phyloP scores from a whole-genome alignment of 2,797 vertebrate genomes.

The Buceros bicornis region DNA sequence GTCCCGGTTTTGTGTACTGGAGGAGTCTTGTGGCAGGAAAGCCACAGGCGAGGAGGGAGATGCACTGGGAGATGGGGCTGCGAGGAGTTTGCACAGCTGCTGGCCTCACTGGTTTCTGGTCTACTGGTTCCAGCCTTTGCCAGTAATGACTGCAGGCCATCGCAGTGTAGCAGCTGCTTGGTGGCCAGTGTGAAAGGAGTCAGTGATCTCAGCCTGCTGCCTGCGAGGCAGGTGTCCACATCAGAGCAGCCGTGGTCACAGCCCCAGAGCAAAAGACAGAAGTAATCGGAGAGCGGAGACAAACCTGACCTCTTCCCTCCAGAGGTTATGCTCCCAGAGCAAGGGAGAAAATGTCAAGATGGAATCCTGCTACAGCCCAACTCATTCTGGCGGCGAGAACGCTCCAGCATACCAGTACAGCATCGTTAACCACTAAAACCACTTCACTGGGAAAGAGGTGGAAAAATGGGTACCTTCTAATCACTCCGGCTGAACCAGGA shows the following conservation, averaged over 20 bases:
- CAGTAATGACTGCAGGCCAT: conserved; percentile 48
- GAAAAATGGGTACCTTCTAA: background rate
- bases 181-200: conserved; percentile 55
- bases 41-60: background rate
- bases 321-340: background rate
- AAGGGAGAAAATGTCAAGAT: background rate
- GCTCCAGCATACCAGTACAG: background rate
- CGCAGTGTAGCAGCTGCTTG: conserved; percentile 60
- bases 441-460: background rate
- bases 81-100: conserved; percentile 56
- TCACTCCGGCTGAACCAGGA: background rate
- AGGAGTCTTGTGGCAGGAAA: background rate
- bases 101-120: conserved; percentile 12
- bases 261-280: conserved; percentile 1
- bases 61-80: background rate
- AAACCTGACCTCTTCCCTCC: background rate
- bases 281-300: background rate
- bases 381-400: background rate
- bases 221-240: conserved; percentile 33
- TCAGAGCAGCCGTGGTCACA: conserved; percentile 27
- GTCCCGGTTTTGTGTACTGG: background rate
- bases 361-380: background rate
- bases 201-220: conserved; percentile 37
- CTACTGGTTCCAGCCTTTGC: conserved; percentile 27
- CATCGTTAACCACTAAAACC: background rate